Conservation (phyloP, 1,140 invertebrate genomes). For the Aphelinus certus region DNA sequence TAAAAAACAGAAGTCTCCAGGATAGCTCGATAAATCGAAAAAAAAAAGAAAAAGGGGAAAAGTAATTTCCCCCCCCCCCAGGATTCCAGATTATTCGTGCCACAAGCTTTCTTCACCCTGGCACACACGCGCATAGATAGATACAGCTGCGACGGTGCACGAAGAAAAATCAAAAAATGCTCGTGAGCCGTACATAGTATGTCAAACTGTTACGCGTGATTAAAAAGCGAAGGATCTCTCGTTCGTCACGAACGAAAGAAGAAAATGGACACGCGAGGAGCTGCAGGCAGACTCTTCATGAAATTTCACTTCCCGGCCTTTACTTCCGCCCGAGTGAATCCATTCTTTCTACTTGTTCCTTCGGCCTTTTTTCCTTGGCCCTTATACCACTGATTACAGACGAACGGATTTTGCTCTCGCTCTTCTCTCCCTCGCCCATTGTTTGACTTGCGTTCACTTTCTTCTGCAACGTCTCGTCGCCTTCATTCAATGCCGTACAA, state of each 20-base stretch:
- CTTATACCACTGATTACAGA: constrained; percentile 22
- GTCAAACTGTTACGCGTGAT: constrained; percentile 4
- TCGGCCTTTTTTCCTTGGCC: neutral
- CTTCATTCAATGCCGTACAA: too few species aligned
- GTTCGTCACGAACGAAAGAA: neutral
- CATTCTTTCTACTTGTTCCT: neutral
- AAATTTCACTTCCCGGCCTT: constrained; percentile 4
- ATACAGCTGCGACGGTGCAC: neutral
- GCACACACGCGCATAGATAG: neutral
- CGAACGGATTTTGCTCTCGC: neutral
- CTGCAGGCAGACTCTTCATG: constrained; percentile 14
- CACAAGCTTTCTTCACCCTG: neutral
- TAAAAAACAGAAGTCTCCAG: too few species aligned
- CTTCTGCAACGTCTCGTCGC: too few species aligned
- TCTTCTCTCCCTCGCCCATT: neutral
- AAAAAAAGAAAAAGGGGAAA: neutral
- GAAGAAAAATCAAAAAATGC: neutral
- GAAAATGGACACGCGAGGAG: neutral
- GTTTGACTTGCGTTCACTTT: too few species aligned
- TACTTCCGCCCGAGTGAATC: constrained; percentile 14
- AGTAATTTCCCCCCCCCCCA: neutral
- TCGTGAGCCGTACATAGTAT: neutral
- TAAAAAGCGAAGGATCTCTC: constrained; percentile 15
- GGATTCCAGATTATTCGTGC: neutral
- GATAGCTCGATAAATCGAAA: neutral